Evolutionary conservation across 2,113 vertebrate genomes (phyloP).

Genomic region (Vireo altiloquus): DNA sequence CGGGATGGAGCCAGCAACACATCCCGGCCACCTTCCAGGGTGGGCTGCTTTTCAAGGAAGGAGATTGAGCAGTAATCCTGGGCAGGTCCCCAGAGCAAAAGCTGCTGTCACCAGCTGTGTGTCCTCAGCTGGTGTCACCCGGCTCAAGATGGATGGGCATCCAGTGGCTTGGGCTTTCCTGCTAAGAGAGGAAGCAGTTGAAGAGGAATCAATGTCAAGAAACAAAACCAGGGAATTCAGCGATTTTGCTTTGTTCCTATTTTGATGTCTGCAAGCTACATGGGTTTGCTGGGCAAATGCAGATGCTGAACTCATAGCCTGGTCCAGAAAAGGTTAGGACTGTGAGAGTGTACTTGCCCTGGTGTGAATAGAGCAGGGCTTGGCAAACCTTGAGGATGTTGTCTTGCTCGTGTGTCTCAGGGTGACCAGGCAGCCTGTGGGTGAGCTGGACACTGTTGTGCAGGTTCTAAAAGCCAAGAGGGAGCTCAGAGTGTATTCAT

Average conservation of each 20-base stretch:
- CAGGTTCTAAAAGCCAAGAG: background rate
- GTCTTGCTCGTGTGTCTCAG: background rate
- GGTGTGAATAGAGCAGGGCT: background rate
- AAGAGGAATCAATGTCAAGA: background rate
- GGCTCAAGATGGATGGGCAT: background rate
- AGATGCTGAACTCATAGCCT: background rate
- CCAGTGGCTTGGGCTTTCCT: background rate
- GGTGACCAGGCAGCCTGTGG: background rate
- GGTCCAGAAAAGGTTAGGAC: background rate
- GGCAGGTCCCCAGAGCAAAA: background rate
- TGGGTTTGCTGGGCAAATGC: background rate
- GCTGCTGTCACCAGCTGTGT: background rate
- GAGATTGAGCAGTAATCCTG: background rate
- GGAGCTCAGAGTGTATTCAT: background rate
- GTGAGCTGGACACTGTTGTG: background rate
- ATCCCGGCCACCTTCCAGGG: background rate
- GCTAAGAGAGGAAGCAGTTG: background rate
- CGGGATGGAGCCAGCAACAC: rapidly evolving
- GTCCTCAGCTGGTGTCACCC: background rate
- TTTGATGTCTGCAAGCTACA: background rate
- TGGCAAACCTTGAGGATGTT: background rate
- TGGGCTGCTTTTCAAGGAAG: background rate
- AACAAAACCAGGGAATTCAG: background rate
- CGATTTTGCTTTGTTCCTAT: rapidly evolving
- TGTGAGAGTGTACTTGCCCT: background rate